Evolutionary conservation across 2,113 vertebrate genomes (phyloP).

Genomic region (Osmerus eperlanus): DNA sequence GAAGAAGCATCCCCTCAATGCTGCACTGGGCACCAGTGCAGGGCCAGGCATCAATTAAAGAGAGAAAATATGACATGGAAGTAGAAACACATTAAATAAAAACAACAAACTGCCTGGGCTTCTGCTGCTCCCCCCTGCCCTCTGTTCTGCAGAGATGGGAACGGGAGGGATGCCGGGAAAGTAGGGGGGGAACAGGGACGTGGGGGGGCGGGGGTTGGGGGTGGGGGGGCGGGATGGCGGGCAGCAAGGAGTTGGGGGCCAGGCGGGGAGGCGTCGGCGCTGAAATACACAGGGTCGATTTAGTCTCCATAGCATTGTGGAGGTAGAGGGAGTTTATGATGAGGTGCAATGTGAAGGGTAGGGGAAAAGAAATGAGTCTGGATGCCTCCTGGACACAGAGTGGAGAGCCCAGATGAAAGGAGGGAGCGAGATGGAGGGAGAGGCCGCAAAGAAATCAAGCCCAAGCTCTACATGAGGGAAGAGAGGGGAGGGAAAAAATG

Average conservation of each 20-base stretch:
- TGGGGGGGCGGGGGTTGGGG: no score
- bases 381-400: conserved; percentile 72
- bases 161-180: conserved; percentile 14
- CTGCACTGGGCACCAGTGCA: conserved; percentile 64
- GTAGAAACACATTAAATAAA: conserved; percentile 71
- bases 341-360: conserved; percentile 65
- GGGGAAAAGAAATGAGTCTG: conserved; percentile 64
- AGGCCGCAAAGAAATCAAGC: conserved; percentile 15
- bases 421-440: conserved; percentile 47
- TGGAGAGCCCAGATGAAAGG: conserved; percentile 60
- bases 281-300: conserved; percentile 60
- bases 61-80: conserved; percentile 72
- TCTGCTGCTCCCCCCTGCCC: conserved; percentile 24
- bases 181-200: no score
- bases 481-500: conserved; percentile 41
- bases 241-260: no score
- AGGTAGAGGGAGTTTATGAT: conserved; percentile 62
- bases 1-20: conserved; percentile 69
- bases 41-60: conserved; percentile 74
- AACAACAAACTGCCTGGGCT: conserved; percentile 66
- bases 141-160: conserved; percentile 49
- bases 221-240: no score
- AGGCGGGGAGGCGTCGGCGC: conserved; percentile 41
- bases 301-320: conserved; percentile 62
- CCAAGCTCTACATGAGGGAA: conserved; percentile 4